Conservation (phyloP, 2,888 invertebrate species). For the Agrochola litura region DNA sequence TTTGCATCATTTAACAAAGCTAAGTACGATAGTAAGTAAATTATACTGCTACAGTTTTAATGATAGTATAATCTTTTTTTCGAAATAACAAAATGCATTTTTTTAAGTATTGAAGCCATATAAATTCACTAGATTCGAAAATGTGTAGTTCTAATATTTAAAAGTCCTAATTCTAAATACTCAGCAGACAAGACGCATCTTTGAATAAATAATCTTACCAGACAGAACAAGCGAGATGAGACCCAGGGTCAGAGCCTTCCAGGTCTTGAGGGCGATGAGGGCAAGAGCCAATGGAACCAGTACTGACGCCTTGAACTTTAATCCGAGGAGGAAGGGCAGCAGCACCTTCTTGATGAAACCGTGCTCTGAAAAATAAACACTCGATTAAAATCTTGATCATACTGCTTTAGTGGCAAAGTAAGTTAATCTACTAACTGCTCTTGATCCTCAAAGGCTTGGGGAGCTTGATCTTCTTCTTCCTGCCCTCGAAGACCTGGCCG, state of each 20-base stretch:
- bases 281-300: constrained; percentile 95
- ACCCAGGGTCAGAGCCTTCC: constrained; percentile 97
- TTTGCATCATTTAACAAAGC: no score
- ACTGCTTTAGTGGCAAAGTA: constrained; percentile 17
- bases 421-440: constrained; percentile 81
- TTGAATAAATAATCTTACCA: constrained; percentile 82
- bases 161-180: no score
- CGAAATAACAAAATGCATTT: no score
- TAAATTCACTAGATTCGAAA: no score
- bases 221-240: constrained; percentile 95
- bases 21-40: no score
- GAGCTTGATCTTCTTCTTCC: constrained; percentile 89
- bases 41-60: no score
- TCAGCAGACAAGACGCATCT: background rate
- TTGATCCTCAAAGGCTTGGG: constrained; percentile 89
- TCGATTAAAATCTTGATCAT: constrained; percentile 44
- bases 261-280: constrained; percentile 96
- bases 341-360: constrained; percentile 96
- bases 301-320: constrained; percentile 96
- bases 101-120: no score
- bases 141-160: no score
- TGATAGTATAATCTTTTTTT: no score
- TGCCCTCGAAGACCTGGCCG: constrained; percentile 85
- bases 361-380: constrained; percentile 91
- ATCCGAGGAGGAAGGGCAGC: constrained; percentile 95